These are phyloP conservation scores for Peromyscus eremicus DNA, from an alignment of 2,797 vertebrate species.

Conservation along the genomic window DNA sequence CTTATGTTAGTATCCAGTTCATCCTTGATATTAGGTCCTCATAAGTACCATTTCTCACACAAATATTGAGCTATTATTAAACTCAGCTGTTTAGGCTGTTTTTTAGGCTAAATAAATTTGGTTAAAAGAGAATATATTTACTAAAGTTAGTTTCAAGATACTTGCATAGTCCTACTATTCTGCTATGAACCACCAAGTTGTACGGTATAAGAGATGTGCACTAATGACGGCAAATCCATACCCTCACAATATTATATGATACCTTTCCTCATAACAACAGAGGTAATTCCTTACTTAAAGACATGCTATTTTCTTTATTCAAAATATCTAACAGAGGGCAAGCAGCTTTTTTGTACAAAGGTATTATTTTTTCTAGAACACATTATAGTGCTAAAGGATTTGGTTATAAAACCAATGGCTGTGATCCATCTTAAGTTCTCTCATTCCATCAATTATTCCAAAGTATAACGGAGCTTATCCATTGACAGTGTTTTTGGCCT, in stretches of 20 bases:
- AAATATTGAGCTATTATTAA: constrained; percentile 13
- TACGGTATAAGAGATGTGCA: neutral
- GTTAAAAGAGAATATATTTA: constrained; percentile 43
- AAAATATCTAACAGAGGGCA: neutral
- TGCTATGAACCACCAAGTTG: neutral
- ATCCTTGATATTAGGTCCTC: neutral
- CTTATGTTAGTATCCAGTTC: neutral
- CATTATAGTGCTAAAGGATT: neutral
- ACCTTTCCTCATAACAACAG: neutral
- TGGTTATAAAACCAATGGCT: neutral
- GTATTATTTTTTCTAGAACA: neutral
- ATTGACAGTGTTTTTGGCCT: constrained; percentile 20
- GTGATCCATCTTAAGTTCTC: neutral
- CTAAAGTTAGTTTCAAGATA: constrained; percentile 51
- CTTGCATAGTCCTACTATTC: neutral
- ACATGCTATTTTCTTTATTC: constrained; percentile 43
- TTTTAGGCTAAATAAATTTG: constrained; percentile 17
- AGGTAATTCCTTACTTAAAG: constrained; percentile 28
- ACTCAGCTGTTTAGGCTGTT: neutral
- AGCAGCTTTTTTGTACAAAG: neutral
- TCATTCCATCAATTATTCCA: constrained; percentile 7
- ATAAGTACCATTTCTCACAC: neutral
- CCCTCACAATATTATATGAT: neutral
- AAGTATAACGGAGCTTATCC: neutral
- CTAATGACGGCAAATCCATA: neutral